Base-by-base conservation (phyloP, 2,113 vertebrate species). In the Excalfactoria chinensis region DNA sequence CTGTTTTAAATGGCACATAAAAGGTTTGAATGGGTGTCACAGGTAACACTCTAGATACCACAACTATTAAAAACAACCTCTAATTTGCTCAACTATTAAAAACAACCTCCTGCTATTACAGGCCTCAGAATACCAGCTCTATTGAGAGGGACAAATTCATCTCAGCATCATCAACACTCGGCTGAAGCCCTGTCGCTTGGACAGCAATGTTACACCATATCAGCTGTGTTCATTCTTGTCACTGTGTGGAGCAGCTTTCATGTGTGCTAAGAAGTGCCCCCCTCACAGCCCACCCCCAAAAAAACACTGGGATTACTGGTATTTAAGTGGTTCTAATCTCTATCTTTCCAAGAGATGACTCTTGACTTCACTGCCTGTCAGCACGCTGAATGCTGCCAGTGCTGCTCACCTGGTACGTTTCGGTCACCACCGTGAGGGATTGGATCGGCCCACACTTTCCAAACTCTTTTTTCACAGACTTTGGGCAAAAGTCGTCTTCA, bases 401-500 rank as follows among this genome's bases (percentile, higher is more conserved):
- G 30, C 20, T 86, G 48, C 84, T 96, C 69, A 94, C 98, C 97
- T 98, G 95, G 56, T 93, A 72, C 1, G 97, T 95, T 70, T 98
- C 96, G 69, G 95, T 96, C 89, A 98, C 59, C 95, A 98, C 93
- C 49, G 76, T 94, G 56, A 99, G 62, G 44, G 96, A 98, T 5
- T 15, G 93, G 62, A 99, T 94, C 8, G 97, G 96, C 49, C 98
- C 98, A 49, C 98, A 99, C 70, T 87, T 97, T 49, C 94, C 48
- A 88, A 99, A 98, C 53, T 98, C 94, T 74, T 86, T 98, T 95
- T 91, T 98, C 88, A 98, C 96, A 49, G 97, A 88, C 63, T 73
- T 94, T 22, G 98, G 67, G 40, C 97, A 97, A 70, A 97, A 97
- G 41, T 78, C 81, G 26, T 95, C 95, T 63, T 96, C 96, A 92